Evolutionary conservation across 2,888 invertebrate genomes (phyloP), one percentile per base, ranked within the genome.

Genomic region (Epirrhoe alternata): DNA sequence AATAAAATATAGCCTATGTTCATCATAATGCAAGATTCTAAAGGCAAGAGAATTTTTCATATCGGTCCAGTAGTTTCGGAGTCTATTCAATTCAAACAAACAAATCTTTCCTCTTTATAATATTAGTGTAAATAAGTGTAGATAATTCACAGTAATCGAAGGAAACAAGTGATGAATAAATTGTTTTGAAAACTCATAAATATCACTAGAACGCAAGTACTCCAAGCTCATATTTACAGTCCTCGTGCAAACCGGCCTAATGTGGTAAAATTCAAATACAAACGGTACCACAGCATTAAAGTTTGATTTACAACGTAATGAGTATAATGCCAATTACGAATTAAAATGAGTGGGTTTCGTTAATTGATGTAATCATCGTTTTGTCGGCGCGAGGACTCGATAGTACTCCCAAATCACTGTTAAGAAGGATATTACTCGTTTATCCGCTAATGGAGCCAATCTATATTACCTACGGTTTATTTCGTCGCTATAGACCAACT

Each of bases 241-340:
- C 47, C n/a, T 7, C 5, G 57, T 57, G 53, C 53, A 52, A 50
- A 52, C 57, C 17, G 38, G 56, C 52, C 47, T 64, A 42, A 57
- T 2, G 38, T 59, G 54, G 57, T 69, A 56, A 58, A 66, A 66
- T 54, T 66, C 45, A 61, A 68, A 69, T 66, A 58, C 45, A 24
- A 74, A 70, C 72, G 72, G 68, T 72, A 70, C 71, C 52, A 56
- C 61, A 69, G 66, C 69, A 67, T 70, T 65, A 66, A 61, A 54
- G 49, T 66, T 72, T 74, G 71, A 74, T 74, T 72, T 74, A 74
- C 66, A 68, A 60, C 63, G 54, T 69, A 71, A 66, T 74, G 67
- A 71, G 69, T 72, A 69, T 55, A 70, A 72, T 74, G 72, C 71
- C 71, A 71, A 71, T 74, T 67, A 73, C 66, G 66, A 65, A 66